These are phyloP conservation scores for Muntiacus reevesi DNA, from an alignment of 2,113 vertebrate species.

Conservation along the genomic window DNA sequence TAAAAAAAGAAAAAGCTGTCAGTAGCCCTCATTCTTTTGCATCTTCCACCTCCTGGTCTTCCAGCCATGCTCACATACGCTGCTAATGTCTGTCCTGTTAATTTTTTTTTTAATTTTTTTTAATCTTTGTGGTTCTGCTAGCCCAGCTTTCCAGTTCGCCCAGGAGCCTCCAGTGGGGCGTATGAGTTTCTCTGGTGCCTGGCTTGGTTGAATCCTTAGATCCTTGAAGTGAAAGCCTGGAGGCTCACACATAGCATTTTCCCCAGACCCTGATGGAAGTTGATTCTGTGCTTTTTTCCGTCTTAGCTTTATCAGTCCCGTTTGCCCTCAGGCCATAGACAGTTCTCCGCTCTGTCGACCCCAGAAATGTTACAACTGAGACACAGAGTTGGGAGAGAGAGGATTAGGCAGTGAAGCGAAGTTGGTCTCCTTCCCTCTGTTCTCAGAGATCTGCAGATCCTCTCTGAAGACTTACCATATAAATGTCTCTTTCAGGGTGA, in stretches of 20 bases:
- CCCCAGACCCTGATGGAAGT: background rate
- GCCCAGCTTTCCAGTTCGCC: accelerated
- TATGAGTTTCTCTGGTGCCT: accelerated
- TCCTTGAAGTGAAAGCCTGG: background rate
- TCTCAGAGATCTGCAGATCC: background rate
- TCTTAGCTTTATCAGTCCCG: background rate
- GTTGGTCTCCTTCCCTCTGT: background rate
- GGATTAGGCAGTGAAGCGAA: background rate
- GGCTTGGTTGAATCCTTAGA: background rate
- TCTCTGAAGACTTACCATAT: background rate
- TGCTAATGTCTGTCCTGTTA: background rate
- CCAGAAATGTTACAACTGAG: background rate
- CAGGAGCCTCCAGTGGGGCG: background rate
- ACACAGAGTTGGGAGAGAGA: background rate
- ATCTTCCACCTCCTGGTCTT: background rate
- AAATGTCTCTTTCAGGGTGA: conserved; percentile 84
- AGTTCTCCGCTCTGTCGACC: background rate
- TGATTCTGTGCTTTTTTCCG: background rate
- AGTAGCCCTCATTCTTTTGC: background rate
- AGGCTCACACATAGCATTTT: background rate
- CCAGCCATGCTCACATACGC: background rate
- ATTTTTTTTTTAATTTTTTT: background rate
- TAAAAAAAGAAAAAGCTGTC: background rate
- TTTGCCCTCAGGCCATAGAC: background rate
- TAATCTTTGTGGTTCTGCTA: background rate